A percentile compares a stretch with the other conserved stretches of the same genome.
These are phyloP conservation scores for Acanthurus tractus DNA, from an alignment of 2,797 vertebrate genomes.

Conservation along the genomic window DNA sequence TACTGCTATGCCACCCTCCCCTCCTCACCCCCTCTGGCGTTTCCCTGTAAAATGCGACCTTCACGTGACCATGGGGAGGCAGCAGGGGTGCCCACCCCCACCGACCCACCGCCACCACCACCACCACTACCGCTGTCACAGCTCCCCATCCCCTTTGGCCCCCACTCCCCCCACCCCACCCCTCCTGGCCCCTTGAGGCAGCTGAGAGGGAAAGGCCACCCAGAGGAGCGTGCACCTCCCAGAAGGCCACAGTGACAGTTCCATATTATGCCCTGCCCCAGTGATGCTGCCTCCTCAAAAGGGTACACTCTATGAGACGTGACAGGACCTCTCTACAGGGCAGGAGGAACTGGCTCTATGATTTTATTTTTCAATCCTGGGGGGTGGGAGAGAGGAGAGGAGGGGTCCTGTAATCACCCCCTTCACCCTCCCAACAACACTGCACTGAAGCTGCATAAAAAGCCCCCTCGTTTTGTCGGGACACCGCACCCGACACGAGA, in stretches of 20 bases:
- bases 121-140: constrained; percentile 21
- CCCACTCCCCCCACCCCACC: constrained; percentile 13
- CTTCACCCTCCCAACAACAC: constrained; percentile 14
- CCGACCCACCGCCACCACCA: constrained; percentile 53
- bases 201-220: constrained; percentile 84
- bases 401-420: constrained; percentile 46
- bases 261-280: constrained; percentile 82
- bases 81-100: constrained; percentile 79
- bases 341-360: constrained; percentile 72
- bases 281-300: constrained; percentile 83
- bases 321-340: constrained; percentile 87
- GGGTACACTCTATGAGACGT: constrained; percentile 83
- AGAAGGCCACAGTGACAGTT: constrained; percentile 86
- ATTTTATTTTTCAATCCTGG: constrained; percentile 55
- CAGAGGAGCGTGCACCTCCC: constrained; percentile 84
- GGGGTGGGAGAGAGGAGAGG: constrained; percentile 33
- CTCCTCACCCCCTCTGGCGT: constrained; percentile 73
- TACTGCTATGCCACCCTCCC: constrained; percentile 63
- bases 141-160: constrained; percentile 50
- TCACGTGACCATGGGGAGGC: constrained; percentile 84
- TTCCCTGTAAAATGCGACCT: constrained; percentile 85
- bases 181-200: constrained; percentile 77
- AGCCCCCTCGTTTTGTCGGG: constrained; percentile 49
- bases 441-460: constrained; percentile 37
- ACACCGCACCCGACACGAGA: constrained; percentile 29